Conservation (phyloP, 1,140 invertebrate genomes). For the Colletes latitarsis region DNA sequence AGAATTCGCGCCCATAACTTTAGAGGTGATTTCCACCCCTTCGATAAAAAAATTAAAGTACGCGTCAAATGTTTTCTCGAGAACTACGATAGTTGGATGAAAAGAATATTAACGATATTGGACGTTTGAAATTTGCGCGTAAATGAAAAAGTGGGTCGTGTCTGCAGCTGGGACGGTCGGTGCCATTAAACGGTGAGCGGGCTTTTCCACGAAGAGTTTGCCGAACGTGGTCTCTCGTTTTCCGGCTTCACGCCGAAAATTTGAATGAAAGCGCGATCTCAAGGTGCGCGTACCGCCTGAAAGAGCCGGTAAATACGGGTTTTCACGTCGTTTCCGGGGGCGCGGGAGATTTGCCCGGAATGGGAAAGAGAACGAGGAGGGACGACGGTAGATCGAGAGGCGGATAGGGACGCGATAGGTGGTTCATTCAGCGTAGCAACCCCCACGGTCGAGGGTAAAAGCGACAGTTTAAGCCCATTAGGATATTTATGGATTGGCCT, state of each 20-base stretch:
- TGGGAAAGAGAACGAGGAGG: slow-evolving; percentile 10
- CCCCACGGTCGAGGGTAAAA: slow-evolving; percentile 63
- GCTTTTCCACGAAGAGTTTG: slow-evolving; percentile 43
- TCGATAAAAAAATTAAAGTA: too few species aligned
- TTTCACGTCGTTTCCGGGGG: slow-evolving; percentile 56
- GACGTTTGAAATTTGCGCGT: too few species aligned
- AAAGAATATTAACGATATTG: too few species aligned
- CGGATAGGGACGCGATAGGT: slow-evolving; percentile 40
- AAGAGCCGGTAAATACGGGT: slow-evolving; percentile 56
- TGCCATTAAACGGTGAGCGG: background rate
- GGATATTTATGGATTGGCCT: slow-evolving; percentile 74
- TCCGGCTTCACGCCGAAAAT: slow-evolving; percentile 36
- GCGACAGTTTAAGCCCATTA: slow-evolving; percentile 77
- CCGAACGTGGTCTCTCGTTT: slow-evolving; percentile 32
- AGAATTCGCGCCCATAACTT: too few species aligned
- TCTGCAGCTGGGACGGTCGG: too few species aligned
- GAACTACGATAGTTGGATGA: too few species aligned
- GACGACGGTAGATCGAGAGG: slow-evolving; percentile 29
- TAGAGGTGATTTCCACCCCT: too few species aligned
- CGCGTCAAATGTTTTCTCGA: too few species aligned
- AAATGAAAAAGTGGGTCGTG: too few species aligned
- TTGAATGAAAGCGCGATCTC: slow-evolving; percentile 70
- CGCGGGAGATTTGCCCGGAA: slow-evolving; percentile 66
- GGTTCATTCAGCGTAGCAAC: slow-evolving; percentile 24
- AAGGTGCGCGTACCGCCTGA: slow-evolving; percentile 59